Base-by-base conservation (phyloP, 2,113 vertebrate species). In the Geococcyx californianus region DNA sequence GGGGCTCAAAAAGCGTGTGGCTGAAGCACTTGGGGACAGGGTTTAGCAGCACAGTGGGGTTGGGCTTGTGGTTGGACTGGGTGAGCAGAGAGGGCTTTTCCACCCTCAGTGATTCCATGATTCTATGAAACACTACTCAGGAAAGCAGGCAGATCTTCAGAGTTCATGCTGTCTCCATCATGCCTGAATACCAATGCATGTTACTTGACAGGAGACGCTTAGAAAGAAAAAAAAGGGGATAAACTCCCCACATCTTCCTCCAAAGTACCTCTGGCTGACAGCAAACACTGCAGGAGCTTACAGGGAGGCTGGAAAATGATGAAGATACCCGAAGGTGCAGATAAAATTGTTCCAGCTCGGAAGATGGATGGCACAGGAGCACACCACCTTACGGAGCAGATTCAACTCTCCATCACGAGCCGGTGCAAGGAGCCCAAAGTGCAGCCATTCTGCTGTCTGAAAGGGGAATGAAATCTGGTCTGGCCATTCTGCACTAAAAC, bases 391-490 rank as follows among this genome's bases (percentile, higher is more conserved):
- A 73, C 2, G 34, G 76, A 90, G 60, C 59, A 21, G 38, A 36
- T 67, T 21, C 55, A 29, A 26, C 3, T 38, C 73, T 56, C n/a
- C 16, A 17, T 13, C 59, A 73, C 0, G 2, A 40, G 1, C 2
- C 0, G 2, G 63, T 0, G 0, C 1, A 3, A 81, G 67, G 44
- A 85, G 58, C 52, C 40, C 21, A 4, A 2, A 29, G 69, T n/a
- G n/a, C 13, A 13, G 13, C 1, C 7, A n/a, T 67, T 68, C 66
- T 60, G 21, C 58, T 63, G 26, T 54, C 62, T 79, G 66, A 70
- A 33, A 59, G 34, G 59, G 28, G 62, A 80, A 19, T 5, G 38
- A 69, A 49, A 40, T 17, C 89, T 66, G 29, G 7, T 38, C 68
- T 80, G 67, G 49, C 49, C 45, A 55, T n/a, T 51, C 84, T 49